A percentile compares a stretch with the other conserved stretches of the same genome.
These are phyloP conservation scores for Drosophila mayri DNA, from an alignment of 1,140 invertebrate genomes.

Conservation along the genomic window DNA sequence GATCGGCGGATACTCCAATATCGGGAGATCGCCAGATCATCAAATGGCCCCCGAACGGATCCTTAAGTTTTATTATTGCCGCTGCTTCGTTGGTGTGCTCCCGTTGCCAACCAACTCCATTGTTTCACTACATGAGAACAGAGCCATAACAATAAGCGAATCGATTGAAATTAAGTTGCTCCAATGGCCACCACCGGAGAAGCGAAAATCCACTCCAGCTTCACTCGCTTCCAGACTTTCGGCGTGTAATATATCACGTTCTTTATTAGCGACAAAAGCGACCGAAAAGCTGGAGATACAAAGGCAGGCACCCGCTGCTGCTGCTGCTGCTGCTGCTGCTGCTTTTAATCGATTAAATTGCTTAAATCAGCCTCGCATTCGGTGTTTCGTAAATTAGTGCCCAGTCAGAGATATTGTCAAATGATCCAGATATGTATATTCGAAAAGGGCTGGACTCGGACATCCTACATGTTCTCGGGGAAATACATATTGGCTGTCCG, in stretches of 20 bases:
- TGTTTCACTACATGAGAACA: constrained; percentile 48
- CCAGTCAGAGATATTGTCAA: constrained; percentile 71
- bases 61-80: constrained; percentile 77
- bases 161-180: constrained; percentile 82
- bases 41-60: constrained; percentile 51
- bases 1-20: constrained; percentile 1
- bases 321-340: constrained; percentile 23
- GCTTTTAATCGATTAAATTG: constrained; percentile 70
- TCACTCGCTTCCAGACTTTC: background rate
- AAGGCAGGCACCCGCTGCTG: constrained; percentile 44
- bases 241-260: constrained; percentile 74
- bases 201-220: background rate
- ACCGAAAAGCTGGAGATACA: constrained; percentile 24
- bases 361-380: constrained; percentile 29
- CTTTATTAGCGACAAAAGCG: constrained; percentile 69
- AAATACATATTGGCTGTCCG: constrained; percentile 36
- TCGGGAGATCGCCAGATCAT: constrained; percentile 19
- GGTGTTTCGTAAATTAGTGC: constrained; percentile 80
- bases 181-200: constrained; percentile 58
- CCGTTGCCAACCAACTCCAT: constrained; percentile 24
- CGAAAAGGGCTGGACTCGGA: constrained; percentile 12
- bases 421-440: constrained; percentile 25
- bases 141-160: constrained; percentile 73
- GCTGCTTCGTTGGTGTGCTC: constrained; percentile 68
- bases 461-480: background rate